Evolutionary conservation across 1,140 invertebrate genomes (phyloP), one percentile per base, ranked within the genome.

Genomic region (Olivierus martensii): DNA sequence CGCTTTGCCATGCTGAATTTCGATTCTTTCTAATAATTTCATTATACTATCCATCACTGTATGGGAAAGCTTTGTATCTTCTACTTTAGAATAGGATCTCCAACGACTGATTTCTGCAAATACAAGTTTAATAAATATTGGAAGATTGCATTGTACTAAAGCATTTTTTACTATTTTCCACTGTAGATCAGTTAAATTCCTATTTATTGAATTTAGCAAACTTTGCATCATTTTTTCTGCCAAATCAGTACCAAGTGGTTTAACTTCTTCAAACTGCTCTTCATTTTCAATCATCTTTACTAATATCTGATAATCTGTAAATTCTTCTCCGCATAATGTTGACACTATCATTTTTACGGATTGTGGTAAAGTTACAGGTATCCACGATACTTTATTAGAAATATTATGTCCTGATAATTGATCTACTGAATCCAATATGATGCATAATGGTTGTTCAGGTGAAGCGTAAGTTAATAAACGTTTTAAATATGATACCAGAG

Each of bases 11-110:
- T 96, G 91, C 75, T 84, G 66, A 18, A 71, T 90, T 70, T 95
- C 91, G 53, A 94, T 91, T 58, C 89, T 76, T 62, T 94, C 89
- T 65, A 94, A 93, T 1, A 96, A 72, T 79, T 95, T 87, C 81
- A 94, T 94, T 61, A 98, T 98, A 14, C 86, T 91, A 65, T 97
- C 92, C 83, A 94, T 95, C 0, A 98, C 92, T 6, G 87, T 94
- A 21, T 84, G 86, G 0, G 90, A 89, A 36, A 97, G 71, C 61
- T 87, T 82, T 0, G 90, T 95, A 60, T 92, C 88, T 57, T 87
- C 82, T 0, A 87, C 84, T 66, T 88, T 87, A 0, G 90, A 94
- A 66, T 97, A 98, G 52, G 91, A 96, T 46, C 91, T 79, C 94
- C 94, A 98, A 50, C 90, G 74, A 65, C 88, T 93, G 11, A 96